phyloP scores from a whole-genome alignment of 2,888 invertebrate genomes.

The Dromius quadrimaculatus region DNA sequence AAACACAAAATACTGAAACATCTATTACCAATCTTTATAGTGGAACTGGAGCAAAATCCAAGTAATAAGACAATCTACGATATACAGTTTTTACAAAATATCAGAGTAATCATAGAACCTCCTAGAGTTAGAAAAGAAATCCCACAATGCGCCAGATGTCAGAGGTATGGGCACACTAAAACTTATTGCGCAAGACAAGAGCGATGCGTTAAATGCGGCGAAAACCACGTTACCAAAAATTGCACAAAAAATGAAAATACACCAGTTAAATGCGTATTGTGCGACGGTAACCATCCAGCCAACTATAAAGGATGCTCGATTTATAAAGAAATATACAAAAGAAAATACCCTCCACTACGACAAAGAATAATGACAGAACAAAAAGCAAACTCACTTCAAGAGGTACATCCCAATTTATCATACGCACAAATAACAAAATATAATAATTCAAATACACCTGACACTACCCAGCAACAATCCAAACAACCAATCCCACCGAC shows the following conservation, averaged over 20 bases:
- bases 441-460: too few relatives aligned
- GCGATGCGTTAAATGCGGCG: too few relatives aligned
- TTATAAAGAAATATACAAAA: conserved; percentile 27
- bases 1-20: conserved; percentile 15
- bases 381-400: conserved; percentile 8
- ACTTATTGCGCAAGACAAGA: too few relatives aligned
- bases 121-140: conserved; percentile 22
- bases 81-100: conserved; percentile 7
- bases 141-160: too few relatives aligned
- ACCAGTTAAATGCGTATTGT: too few relatives aligned
- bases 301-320: conserved; percentile 46
- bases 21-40: conserved; percentile 37
- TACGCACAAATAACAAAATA: too few relatives aligned
- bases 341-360: too few relatives aligned
- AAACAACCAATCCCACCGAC: too few relatives aligned
- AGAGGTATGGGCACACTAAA: too few relatives aligned
- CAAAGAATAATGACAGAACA: too few relatives aligned
- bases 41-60: conserved; percentile 37
- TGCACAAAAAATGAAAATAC: too few relatives aligned
- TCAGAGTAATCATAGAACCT: conserved; percentile 13
- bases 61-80: conserved; percentile 33
- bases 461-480: conserved; percentile 10
- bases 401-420: conserved; percentile 1
- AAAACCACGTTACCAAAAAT: not conserved
- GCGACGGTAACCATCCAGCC: conserved; percentile 43